A percentile compares a stretch with the other conserved stretches of the same genome.
Evolutionary conservation across 2,113 vertebrate species (phyloP).

Genomic region (Sitta europaea): DNA sequence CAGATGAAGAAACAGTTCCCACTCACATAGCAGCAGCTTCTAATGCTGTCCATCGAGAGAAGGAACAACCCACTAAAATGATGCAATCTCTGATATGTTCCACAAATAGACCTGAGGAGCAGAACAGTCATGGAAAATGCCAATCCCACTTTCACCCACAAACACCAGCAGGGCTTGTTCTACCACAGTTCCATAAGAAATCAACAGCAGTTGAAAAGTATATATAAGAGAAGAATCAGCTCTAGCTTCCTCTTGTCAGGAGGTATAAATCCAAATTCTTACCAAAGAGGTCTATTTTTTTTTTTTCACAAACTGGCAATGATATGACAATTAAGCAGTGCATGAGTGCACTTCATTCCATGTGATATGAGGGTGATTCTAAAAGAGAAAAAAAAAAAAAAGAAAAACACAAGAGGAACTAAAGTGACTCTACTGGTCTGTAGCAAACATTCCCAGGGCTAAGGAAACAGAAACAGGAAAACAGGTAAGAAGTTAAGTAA

Average conservation of each 20-base stretch:
- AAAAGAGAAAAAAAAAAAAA: not conserved
- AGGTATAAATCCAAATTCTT: not conserved
- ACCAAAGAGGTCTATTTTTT: not conserved
- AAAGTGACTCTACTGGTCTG: not conserved
- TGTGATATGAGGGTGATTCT: not conserved
- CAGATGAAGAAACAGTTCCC: not conserved
- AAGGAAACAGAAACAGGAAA: not conserved
- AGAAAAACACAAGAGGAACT: not conserved
- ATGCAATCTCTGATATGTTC: not conserved
- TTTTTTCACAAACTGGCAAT: not conserved
- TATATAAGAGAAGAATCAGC: not conserved
- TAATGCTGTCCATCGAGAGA: not conserved
- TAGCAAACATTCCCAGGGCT: not conserved
- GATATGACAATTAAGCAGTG: not conserved
- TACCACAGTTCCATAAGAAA: not conserved
- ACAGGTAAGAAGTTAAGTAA: not conserved
- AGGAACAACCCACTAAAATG: not conserved
- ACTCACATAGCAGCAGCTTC: not conserved
- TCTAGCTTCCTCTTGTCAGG: not conserved
- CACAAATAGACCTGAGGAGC: not conserved
- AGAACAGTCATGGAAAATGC: not conserved
- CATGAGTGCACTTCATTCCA: not conserved
- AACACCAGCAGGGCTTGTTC: not conserved
- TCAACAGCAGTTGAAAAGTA: not conserved
- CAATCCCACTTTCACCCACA: not conserved